Conservation (phyloP, 2,888 invertebrate genomes). For the Pimpla rufipes region DNA sequence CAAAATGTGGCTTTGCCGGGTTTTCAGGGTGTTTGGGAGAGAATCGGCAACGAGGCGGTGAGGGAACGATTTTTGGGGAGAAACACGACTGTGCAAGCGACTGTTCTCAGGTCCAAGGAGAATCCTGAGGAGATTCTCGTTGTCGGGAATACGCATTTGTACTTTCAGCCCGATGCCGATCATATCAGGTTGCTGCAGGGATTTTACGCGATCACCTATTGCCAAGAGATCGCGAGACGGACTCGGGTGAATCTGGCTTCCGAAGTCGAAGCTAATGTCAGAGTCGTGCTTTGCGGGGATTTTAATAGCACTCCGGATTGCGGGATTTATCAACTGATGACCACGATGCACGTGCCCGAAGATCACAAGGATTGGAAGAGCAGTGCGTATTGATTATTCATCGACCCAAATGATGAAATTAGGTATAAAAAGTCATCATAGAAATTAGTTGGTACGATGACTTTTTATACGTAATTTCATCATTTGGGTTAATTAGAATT, state of each 20-base stretch:
- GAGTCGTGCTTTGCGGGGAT: slow-evolving; percentile 95
- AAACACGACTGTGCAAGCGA: slow-evolving; percentile 88
- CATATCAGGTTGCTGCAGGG: slow-evolving; percentile 95
- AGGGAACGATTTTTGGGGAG: slow-evolving; percentile 88
- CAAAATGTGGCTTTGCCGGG: slow-evolving; percentile 87
- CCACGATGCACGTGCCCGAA: slow-evolving; percentile 89
- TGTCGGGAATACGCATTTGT: slow-evolving; percentile 96
- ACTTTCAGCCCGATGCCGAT: slow-evolving; percentile 96
- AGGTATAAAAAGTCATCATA: no score
- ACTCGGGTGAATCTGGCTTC: slow-evolving; percentile 81
- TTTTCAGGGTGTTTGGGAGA: slow-evolving; percentile 88
- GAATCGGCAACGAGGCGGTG: slow-evolving; percentile 88
- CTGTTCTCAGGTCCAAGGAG: slow-evolving; percentile 87
- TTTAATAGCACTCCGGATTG: slow-evolving; percentile 95
- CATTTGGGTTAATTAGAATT: no score
- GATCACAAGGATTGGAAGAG: slow-evolving; percentile 92
- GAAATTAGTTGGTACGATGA: no score
- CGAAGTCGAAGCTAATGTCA: slow-evolving; percentile 85
- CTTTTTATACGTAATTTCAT: no score
- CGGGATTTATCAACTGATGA: slow-evolving; percentile 93
- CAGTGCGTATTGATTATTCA: slow-evolving; percentile 91
- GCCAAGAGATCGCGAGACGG: slow-evolving; percentile 87
- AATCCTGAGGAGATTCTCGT: slow-evolving; percentile 88
- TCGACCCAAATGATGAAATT: no score
- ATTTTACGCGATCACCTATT: slow-evolving; percentile 90